Conservation (phyloP, 1,140 invertebrate species). For the Leguminivora glycinivorella region DNA sequence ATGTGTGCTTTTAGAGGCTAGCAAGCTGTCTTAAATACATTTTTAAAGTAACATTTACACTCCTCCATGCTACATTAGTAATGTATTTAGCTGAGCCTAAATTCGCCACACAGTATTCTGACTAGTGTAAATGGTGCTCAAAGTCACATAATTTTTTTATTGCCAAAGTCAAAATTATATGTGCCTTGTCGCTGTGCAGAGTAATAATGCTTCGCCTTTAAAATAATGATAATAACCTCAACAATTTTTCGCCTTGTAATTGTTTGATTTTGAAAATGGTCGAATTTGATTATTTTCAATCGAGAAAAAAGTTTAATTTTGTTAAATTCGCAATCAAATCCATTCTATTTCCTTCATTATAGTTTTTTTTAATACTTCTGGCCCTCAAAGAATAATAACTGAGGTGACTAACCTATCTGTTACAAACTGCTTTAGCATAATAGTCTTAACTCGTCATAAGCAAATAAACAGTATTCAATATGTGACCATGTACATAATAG, state of each 20-base stretch:
- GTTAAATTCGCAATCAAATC: too few relatives aligned
- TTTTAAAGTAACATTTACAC: not conserved
- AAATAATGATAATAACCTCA: not conserved
- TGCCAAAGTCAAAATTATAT: not conserved
- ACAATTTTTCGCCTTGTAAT: not conserved
- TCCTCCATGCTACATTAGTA: not conserved
- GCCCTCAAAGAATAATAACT: not conserved
- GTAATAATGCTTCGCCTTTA: not conserved
- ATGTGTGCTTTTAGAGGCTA: conserved; percentile 4
- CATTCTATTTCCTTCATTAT: too few relatives aligned
- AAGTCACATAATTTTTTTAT: not conserved
- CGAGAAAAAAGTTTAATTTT: too few relatives aligned
- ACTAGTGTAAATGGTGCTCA: not conserved
- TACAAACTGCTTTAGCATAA: conserved; percentile 1
- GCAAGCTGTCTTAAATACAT: not conserved
- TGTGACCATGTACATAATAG: conserved; percentile 12
- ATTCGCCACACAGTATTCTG: not conserved
- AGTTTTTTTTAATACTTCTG: too few relatives aligned
- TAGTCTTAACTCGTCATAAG: not conserved
- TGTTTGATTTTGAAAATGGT: too few relatives aligned
- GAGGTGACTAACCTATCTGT: not conserved
- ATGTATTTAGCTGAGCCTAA: not conserved
- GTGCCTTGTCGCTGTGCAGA: not conserved
- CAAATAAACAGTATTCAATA: conserved; percentile 14
- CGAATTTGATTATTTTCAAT: too few relatives aligned